Percentiles rank a stretch among this genome's conserved stretches.
phyloP scores from a whole-genome alignment of 2,113 vertebrate species.

The Megaceryle torquata region DNA sequence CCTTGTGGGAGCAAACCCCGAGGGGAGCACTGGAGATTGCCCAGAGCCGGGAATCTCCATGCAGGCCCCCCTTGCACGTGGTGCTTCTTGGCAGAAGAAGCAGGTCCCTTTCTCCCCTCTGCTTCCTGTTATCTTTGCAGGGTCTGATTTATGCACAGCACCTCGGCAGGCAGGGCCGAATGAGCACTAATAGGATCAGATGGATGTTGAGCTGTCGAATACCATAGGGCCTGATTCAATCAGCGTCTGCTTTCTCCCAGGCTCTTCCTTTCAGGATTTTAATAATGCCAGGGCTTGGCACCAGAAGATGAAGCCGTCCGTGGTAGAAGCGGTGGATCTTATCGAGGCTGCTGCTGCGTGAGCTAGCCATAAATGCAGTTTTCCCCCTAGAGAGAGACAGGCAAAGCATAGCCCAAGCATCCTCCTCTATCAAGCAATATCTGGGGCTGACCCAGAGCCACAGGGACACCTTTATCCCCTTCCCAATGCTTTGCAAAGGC shows the following conservation, averaged over 20 bases:
- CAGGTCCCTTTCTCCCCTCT: not conserved
- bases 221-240: conserved; percentile 43
- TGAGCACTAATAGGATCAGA: conserved; percentile 56
- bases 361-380: not conserved
- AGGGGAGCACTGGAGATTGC: not conserved
- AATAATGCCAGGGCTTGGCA: conserved; percentile 50
- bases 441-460: not conserved
- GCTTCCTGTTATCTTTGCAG: not conserved
- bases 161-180: conserved; percentile 10
- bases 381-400: accelerated
- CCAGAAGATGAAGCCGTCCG: not conserved
- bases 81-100: not conserved
- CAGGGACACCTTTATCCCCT: not conserved
- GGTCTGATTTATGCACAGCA: conserved; percentile 50
- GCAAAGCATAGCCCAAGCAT: not conserved
- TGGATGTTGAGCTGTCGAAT: conserved; percentile 54
- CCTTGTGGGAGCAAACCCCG: not conserved
- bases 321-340: not conserved
- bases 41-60: not conserved
- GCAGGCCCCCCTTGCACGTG: accelerated
- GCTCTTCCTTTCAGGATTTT: conserved; percentile 59
- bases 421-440: not conserved
- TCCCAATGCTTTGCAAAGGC: not conserved
- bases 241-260: conserved; percentile 32
- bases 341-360: accelerated